A percentile compares a stretch with the other conserved stretches of the same genome.
phyloP scores from a whole-genome alignment of 2,888 invertebrate species.

The Omphaloscelis lunosa region DNA sequence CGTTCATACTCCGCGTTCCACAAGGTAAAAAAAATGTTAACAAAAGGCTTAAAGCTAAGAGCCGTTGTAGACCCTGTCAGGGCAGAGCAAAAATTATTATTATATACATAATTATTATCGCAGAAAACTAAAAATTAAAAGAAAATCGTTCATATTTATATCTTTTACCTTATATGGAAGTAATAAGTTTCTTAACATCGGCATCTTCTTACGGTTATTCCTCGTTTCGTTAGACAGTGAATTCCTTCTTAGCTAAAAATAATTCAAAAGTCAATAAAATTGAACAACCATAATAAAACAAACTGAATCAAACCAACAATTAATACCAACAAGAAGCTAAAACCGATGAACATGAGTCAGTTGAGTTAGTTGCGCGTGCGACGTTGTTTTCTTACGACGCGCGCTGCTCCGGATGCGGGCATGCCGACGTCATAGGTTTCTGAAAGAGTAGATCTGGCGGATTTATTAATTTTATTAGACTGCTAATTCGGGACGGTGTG shows the following conservation, averaged over 20 bases:
- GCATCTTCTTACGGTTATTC: neutral
- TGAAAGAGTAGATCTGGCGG: conserved; percentile 38
- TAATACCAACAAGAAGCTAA: conserved; percentile 57
- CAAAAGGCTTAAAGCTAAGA: too few relatives aligned
- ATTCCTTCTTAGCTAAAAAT: neutral
- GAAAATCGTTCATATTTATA: neutral
- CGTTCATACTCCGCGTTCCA: too few relatives aligned
- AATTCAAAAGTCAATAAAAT: conserved; percentile 12
- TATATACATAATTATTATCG: too few relatives aligned
- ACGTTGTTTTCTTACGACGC: conserved; percentile 64
- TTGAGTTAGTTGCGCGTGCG: conserved; percentile 67
- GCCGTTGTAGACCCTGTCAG: too few relatives aligned
- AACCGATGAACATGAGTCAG: conserved; percentile 71
- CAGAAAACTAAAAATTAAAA: too few relatives aligned
- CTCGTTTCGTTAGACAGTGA: neutral
- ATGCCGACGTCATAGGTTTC: conserved; percentile 52
- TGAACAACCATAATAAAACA: conserved; percentile 31
- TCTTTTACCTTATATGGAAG: neutral
- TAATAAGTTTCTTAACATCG: neutral
- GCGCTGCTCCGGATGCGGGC: conserved; percentile 67
- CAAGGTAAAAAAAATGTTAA: too few relatives aligned
- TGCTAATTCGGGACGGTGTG: neutral
- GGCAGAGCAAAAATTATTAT: too few relatives aligned
- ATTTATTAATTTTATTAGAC: neutral
- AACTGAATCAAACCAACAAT: conserved; percentile 46